Evolutionary conservation across 2,113 vertebrate genomes (phyloP).

Genomic region (Chrysemys picta): DNA sequence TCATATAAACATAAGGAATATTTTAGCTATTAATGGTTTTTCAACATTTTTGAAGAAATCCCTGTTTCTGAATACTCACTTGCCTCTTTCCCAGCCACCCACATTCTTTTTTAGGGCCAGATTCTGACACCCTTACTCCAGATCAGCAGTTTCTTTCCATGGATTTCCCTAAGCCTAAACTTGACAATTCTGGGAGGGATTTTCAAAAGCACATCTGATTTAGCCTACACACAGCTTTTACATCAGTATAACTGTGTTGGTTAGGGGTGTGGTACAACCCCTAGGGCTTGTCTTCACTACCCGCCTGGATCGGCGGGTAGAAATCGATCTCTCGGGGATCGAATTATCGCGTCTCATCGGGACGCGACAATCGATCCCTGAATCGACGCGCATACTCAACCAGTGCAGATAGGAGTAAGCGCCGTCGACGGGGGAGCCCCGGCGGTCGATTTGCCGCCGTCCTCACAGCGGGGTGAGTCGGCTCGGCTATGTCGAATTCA

Average conservation of each 20-base stretch:
- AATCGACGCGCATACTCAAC: too few species aligned
- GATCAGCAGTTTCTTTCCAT: not conserved
- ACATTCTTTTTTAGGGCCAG: conserved; percentile 16
- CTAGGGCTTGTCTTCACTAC: too few species aligned
- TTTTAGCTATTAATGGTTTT: conserved; percentile 34
- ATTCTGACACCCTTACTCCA: not conserved
- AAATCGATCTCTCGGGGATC: too few species aligned
- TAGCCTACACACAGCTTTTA: not conserved
- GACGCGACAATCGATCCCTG: too few species aligned
- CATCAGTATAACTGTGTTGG: not conserved
- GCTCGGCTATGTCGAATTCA: too few species aligned
- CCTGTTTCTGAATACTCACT: conserved; percentile 5
- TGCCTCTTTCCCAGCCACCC: conserved; percentile 38
- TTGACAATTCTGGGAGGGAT: not conserved
- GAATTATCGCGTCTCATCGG: too few species aligned
- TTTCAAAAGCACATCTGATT: not conserved
- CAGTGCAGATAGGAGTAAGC: too few species aligned
- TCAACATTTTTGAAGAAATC: conserved; percentile 31
- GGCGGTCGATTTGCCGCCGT: too few species aligned
- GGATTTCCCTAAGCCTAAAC: conserved; percentile 5
- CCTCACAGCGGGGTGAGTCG: too few species aligned
- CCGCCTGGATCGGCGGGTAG: too few species aligned
- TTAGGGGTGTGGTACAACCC: not conserved
- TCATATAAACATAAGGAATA: not conserved
- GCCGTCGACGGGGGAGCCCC: too few species aligned